phyloP scores from a whole-genome alignment of 2,113 vertebrate species.

The Canis aureus region DNA sequence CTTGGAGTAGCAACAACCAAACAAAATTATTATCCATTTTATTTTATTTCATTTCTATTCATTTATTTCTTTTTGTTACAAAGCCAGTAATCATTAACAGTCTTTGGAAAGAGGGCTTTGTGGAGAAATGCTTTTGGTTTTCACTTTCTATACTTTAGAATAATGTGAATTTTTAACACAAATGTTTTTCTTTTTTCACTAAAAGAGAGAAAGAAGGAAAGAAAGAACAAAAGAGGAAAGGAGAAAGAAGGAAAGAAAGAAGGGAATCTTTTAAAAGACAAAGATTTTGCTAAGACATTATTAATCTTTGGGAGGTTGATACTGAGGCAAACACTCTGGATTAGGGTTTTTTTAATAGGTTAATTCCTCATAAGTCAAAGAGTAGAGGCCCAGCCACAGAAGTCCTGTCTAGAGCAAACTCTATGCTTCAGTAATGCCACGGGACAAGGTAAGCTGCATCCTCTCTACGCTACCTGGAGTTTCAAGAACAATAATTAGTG shows the following conservation, averaged over 20 bases:
- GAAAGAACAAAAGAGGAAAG: too few species aligned
- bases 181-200: background rate
- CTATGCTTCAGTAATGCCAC: background rate
- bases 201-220: background rate
- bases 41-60: background rate
- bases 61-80: background rate
- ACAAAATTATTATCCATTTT: background rate
- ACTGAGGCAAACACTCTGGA: background rate
- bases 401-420: background rate
- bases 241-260: background rate
- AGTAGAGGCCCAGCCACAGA: background rate
- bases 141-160: constrained; percentile 25
- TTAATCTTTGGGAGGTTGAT: background rate
- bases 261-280: background rate
- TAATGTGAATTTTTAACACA: constrained; percentile 13
- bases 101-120: background rate
- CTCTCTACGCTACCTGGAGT: background rate
- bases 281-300: background rate
- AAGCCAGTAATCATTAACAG: background rate
- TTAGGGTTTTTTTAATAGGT: background rate
- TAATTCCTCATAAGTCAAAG: background rate
- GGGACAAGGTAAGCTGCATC: background rate
- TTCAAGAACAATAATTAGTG: background rate
- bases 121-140: constrained; percentile 29
- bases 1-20: background rate